Evolutionary conservation across 2,888 invertebrate species (phyloP), one percentile per base, ranked within the genome.

Genomic region (Drepana falcataria): DNA sequence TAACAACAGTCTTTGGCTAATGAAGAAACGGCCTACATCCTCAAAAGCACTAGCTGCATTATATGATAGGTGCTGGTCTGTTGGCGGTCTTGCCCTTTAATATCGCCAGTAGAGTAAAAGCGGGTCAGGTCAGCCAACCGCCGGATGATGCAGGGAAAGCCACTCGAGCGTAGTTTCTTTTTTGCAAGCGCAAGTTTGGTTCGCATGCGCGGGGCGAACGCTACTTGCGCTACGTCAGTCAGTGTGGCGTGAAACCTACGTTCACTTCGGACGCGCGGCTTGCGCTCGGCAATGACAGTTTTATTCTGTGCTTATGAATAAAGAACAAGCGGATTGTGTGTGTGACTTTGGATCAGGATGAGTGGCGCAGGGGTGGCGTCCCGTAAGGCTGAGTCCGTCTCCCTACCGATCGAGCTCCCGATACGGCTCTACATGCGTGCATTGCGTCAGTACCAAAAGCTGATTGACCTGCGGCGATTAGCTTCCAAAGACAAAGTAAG

Each of bases 391-490:
- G 81, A 83, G 65, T 66, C 81, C 54, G 75, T 77, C 52, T 70
- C 81, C 57, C 64, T 83, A 63, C 79, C 86, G 51, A 62, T 73
- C 35, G 84, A 85, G 57, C 74, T 87, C 54, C 85, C 93, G 49
- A 91, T 91, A 66, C 82, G 93, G 59, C 81, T 93, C 55, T 93
- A 92, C 77, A 79, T 92, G 69, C 84, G 93, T 62, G 93, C 93
- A 59, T 91, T 93, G 40, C 92, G 93, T 57, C 93, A 93, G 77
- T 93, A 93, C 75, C 93, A 93, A 73, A 92, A 92, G 76, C 86
- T 93, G 58, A 83, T 93, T 63, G 92, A 93, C 77, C 81, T 92
- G 59, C 91, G 89, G 72, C 91, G 92, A 59, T 85, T 91, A 75
- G 82, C 92, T 77, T 85, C 79, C 61, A 91, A 91, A 81, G 87